phyloP scores from a whole-genome alignment of 2,888 invertebrate species.

The Drosophila siamana region DNA sequence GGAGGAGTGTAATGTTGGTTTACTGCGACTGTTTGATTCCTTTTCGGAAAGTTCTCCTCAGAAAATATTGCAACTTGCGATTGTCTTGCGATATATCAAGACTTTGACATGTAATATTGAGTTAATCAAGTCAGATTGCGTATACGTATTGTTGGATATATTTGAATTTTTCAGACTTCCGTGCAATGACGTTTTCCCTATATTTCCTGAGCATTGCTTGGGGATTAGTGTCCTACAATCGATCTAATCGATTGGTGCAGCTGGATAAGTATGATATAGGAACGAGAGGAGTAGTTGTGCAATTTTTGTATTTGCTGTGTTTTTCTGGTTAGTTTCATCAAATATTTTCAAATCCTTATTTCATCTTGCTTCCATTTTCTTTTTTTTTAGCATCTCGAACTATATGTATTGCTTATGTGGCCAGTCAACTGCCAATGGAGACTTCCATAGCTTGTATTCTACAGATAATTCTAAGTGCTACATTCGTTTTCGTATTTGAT shows the following conservation, averaged over 20 bases:
- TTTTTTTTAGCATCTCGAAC: constrained; percentile 56
- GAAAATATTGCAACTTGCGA: constrained; percentile 60
- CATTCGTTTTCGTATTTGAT: constrained; percentile 52
- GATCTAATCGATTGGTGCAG: constrained; percentile 60
- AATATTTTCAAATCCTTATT: not conserved
- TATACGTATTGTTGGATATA: not conserved
- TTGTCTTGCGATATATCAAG: constrained; percentile 42
- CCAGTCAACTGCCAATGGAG: constrained; percentile 54
- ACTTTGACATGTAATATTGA: constrained; percentile 53
- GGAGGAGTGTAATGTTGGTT: constrained; percentile 70
- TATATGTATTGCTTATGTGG: constrained; percentile 57
- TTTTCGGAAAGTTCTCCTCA: constrained; percentile 66
- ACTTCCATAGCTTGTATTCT: constrained; percentile 46
- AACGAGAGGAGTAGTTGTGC: constrained; percentile 54
- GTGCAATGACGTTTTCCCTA: constrained; percentile 45
- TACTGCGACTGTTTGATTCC: constrained; percentile 62
- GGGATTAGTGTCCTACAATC: constrained; percentile 66
- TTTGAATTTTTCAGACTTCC: constrained; percentile 45
- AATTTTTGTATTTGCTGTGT: constrained; percentile 59
- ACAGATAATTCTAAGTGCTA: constrained; percentile 46
- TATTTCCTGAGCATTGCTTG: constrained; percentile 62
- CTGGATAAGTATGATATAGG: constrained; percentile 65
- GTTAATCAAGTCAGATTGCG: not conserved
- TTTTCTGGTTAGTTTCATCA: constrained; percentile 47
- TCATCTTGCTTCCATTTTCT: not conserved